These are phyloP conservation scores for Podiceps cristatus DNA, from an alignment of 2,113 vertebrate genomes.

Conservation along the genomic window DNA sequence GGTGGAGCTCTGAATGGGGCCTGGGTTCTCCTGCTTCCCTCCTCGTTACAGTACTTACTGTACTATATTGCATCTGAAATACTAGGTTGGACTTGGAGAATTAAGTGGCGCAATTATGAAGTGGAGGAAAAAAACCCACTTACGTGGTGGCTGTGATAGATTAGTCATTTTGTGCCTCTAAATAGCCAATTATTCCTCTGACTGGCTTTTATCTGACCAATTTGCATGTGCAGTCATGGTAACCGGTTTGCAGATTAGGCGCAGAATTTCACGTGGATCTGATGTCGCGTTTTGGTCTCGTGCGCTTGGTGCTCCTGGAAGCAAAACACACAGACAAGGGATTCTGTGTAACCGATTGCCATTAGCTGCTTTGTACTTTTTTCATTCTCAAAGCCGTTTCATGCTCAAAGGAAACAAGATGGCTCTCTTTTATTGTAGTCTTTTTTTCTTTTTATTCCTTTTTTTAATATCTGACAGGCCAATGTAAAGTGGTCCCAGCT, in stretches of 20 bases:
- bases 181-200: constrained; percentile 68
- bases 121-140: background rate
- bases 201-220: constrained; percentile 68
- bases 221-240: constrained; percentile 73
- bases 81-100: background rate
- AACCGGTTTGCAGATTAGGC: constrained; percentile 63
- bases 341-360: background rate
- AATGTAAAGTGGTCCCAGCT: background rate
- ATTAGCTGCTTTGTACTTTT: background rate
- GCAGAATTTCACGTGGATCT: constrained; percentile 44
- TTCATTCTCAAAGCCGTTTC: background rate
- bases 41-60: background rate
- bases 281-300: background rate
- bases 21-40: background rate
- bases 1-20: background rate
- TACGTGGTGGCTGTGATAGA: constrained; percentile 59
- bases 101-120: constrained; percentile 37
- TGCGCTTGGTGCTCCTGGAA: background rate
- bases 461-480: background rate
- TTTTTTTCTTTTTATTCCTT: background rate
- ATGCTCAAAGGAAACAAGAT: background rate
- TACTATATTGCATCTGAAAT: background rate
- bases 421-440: background rate
- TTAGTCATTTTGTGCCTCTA: constrained; percentile 66
- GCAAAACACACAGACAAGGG: background rate